Base-by-base conservation (phyloP, 2,888 invertebrate species). In the Apamea epomidion region DNA sequence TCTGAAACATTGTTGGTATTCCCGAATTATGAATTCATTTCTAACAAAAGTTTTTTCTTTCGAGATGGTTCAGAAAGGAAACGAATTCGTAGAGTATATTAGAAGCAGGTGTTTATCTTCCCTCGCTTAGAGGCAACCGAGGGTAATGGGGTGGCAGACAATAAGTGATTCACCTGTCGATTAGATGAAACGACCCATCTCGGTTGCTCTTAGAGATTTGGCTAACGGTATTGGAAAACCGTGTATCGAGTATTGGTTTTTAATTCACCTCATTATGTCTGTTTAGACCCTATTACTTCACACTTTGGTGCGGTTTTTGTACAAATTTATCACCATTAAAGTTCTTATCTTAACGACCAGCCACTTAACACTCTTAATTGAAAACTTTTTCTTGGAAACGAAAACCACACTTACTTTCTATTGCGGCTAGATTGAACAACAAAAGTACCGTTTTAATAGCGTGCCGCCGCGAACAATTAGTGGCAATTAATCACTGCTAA, bases 111-210 rank as follows among this genome's bases (percentile, higher is more conserved):
- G 86, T 86, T 76, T 79, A 82, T 85, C 60, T 86, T 87, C 88
- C 84, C 89, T 81, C 78, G 83, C 76, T 88, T 81, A 76, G 74
- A 78, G 69, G 87, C 71, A 78, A 69, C 88, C 70, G 81, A 68
- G 71, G 83, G 73, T 76, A 86, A 86, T 88, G 79, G 81, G 72
- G 45, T 78, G 77, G 70, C 81, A 79, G 89, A 88, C 89, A 87
- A 87, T 86, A 87, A 81, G 73, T 76, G 84, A 87, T 87, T 83
- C 84, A 81, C 77, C 80, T 88, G 81, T 74, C 88, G 87, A 86
- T 87, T 87, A 86, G 85, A 86, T 71, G 68, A 72, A 83, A 78
- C 70, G 77, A 65, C 72, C 86, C 82, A 60, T 78, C 81, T 80
- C 67, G 81, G 73, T 81, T 42, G 45, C 75, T 81, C 62, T 67